Evolutionary conservation across 2,113 vertebrate genomes (phyloP).

Genomic region (Sceloporus undulatus): DNA sequence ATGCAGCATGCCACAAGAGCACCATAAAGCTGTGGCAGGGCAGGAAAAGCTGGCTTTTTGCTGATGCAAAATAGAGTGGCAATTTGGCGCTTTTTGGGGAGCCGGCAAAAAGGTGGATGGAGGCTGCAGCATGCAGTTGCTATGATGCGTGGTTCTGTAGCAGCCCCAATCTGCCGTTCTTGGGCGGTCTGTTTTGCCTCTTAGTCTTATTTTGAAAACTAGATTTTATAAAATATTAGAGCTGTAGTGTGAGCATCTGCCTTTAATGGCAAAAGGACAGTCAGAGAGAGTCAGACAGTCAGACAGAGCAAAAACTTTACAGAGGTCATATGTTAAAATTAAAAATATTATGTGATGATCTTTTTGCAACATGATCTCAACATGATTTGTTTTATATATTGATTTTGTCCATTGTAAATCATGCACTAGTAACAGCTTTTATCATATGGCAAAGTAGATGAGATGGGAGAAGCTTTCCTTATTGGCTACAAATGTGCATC

Average conservation of each 20-base stretch:
- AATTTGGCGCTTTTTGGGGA: too few relatives aligned
- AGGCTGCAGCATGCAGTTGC: too few relatives aligned
- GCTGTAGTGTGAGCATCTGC: not conserved
- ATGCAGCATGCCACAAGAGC: too few relatives aligned
- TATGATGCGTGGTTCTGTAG: too few relatives aligned
- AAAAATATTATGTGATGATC: not conserved
- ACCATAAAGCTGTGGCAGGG: too few relatives aligned
- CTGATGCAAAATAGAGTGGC: too few relatives aligned
- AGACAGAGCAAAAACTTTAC: not conserved
- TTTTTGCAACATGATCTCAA: conserved; percentile 6
- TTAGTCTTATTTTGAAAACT: conserved; percentile 16
- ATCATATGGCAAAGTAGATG: not conserved
- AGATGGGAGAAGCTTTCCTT: not conserved
- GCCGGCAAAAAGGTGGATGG: too few relatives aligned
- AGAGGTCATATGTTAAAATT: conserved; percentile 20
- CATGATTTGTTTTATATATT: conserved; percentile 21
- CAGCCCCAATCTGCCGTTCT: too few relatives aligned
- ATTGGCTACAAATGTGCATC: not conserved
- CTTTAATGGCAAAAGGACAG: conserved; percentile 23
- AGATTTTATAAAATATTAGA: conserved; percentile 9
- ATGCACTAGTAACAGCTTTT: not conserved
- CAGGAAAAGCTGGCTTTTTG: too few relatives aligned
- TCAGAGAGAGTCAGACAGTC: too few relatives aligned
- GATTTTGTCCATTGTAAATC: not conserved
- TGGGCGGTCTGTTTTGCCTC: too few relatives aligned